Evolutionary conservation across 2,888 invertebrate species (phyloP).

Genomic region (Nasonovia ribisnigri): DNA sequence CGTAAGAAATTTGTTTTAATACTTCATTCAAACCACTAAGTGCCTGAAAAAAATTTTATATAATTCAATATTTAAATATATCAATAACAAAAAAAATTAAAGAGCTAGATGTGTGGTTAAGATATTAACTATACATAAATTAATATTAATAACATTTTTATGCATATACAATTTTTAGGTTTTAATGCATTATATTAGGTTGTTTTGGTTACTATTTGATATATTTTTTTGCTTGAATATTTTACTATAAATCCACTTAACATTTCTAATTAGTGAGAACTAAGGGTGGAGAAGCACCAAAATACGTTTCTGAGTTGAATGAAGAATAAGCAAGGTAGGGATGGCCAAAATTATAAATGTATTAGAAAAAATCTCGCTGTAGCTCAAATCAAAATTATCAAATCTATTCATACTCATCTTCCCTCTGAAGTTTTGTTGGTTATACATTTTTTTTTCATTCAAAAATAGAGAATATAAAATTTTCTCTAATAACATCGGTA

Average conservation of each 20-base stretch:
- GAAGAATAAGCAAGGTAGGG: too few species aligned
- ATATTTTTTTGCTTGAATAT: not conserved
- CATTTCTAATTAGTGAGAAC: not conserved
- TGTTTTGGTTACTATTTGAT: not conserved
- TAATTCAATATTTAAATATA: not conserved
- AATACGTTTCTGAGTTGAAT: too few species aligned
- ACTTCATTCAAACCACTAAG: conserved; percentile 59
- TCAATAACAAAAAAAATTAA: not conserved
- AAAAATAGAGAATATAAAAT: too few species aligned
- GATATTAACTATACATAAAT: not conserved
- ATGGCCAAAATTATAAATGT: too few species aligned
- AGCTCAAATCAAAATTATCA: too few species aligned
- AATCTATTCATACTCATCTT: too few species aligned
- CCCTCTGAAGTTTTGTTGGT: too few species aligned
- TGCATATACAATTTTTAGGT: not conserved
- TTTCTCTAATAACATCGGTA: too few species aligned
- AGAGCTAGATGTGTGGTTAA: not conserved
- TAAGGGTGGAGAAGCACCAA: too few species aligned
- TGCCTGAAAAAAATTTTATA: conserved; percentile 29
- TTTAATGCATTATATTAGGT: not conserved
- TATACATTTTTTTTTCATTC: too few species aligned
- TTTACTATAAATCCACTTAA: not conserved
- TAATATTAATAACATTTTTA: not conserved
- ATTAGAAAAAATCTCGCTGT: too few species aligned
- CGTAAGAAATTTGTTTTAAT: conserved; percentile 42